Percentiles rank a stretch among this genome's conserved stretches.
phyloP scores from a whole-genome alignment of 2,113 vertebrate species.

The Pituophis catenifer region DNA sequence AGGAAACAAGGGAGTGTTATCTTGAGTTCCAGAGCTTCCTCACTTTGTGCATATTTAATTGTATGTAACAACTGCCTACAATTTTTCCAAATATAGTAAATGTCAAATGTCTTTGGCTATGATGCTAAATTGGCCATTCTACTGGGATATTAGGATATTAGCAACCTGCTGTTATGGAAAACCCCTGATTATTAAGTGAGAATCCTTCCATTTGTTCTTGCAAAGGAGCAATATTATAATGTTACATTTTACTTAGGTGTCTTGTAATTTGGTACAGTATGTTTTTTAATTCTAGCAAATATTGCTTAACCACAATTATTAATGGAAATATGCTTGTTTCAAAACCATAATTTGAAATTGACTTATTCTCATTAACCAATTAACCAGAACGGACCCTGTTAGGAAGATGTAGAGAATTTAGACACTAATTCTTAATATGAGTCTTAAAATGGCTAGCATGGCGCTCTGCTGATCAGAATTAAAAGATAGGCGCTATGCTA shows the following conservation, averaged over 20 bases:
- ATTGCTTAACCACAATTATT: not conserved
- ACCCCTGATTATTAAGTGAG: not conserved
- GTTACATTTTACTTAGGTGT: not conserved
- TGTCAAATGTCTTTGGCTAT: not conserved
- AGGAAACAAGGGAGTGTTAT: not conserved
- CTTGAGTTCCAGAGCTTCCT: not conserved
- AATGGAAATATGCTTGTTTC: not conserved
- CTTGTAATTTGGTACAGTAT: not conserved
- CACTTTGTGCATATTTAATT: not conserved
- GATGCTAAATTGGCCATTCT: not conserved
- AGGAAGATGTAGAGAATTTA: not conserved
- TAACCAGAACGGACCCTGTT: not conserved
- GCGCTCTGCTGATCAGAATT: not conserved
- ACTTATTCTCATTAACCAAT: not conserved
- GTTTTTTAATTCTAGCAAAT: too few species aligned
- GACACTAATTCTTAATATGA: not conserved
- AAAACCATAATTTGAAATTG: not conserved
- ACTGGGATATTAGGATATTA: not conserved
- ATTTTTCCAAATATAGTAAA: not conserved
- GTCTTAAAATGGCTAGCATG: not conserved
- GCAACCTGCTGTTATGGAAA: not conserved
- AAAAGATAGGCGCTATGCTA: not conserved
- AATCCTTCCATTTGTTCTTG: not conserved
- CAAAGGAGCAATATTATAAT: not conserved
- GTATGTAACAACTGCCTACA: not conserved